These are phyloP conservation scores for Agrotis puta DNA, from an alignment of 2,888 invertebrate species.

Conservation along the genomic window DNA sequence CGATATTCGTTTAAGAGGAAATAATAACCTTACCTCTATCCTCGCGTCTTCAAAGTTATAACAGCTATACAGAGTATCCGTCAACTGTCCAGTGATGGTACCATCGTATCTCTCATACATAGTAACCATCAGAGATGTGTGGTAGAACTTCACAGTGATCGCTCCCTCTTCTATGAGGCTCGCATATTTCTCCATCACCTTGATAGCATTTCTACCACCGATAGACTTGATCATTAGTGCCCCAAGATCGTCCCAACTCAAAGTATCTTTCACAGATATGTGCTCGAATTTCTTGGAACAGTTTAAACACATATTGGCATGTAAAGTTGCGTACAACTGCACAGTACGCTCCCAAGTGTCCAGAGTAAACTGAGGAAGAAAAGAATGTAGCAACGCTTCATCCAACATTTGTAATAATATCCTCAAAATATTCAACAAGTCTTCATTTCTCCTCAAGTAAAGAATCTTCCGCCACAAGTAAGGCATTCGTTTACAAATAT, in stretches of 20 bases:
- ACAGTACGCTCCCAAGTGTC: constrained; percentile 91
- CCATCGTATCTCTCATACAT: constrained; percentile 85
- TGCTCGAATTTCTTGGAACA: constrained; percentile 89
- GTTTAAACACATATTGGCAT: constrained; percentile 91
- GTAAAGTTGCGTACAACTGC: constrained; percentile 90
- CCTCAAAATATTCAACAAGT: constrained; percentile 88
- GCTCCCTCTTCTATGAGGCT: constrained; percentile 89
- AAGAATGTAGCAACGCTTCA: constrained; percentile 88
- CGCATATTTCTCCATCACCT: constrained; percentile 90
- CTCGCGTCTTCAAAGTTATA: constrained; percentile 83
- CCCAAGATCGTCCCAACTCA: constrained; percentile 92
- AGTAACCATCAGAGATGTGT: constrained; percentile 88
- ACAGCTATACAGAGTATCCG: constrained; percentile 83
- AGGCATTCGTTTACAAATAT: constrained; percentile 91
- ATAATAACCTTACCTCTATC: constrained; percentile 78
- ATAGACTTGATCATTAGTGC: constrained; percentile 91
- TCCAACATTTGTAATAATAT: constrained; percentile 92
- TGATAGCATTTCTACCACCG: constrained; percentile 90
- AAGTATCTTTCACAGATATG: constrained; percentile 85
- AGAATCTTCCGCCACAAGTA: constrained; percentile 92
- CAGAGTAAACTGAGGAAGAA: constrained; percentile 89
- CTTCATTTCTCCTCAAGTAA: constrained; percentile 85
- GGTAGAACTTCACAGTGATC: constrained; percentile 92
- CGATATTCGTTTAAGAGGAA: not conserved
- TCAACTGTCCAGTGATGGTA: constrained; percentile 77